phyloP scores from a whole-genome alignment of 2,113 vertebrate genomes.

The Sylvia atricapilla region DNA sequence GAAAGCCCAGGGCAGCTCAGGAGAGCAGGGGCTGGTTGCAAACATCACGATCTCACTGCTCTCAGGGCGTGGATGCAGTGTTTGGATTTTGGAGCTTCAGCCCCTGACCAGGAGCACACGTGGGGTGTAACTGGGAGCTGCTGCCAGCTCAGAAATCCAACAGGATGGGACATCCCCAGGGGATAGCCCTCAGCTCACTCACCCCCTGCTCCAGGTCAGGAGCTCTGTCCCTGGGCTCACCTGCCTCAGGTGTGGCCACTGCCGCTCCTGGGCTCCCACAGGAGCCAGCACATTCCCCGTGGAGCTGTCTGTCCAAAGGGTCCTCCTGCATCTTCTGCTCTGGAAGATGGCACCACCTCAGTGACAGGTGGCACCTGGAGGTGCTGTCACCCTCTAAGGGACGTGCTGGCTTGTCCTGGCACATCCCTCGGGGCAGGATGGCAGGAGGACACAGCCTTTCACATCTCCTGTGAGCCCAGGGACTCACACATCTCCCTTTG shows the following conservation, averaged over 20 bases:
- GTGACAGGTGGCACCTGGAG: neutral
- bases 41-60: rapidly evolving
- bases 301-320: neutral
- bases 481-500: neutral
- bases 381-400: neutral
- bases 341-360: neutral
- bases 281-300: neutral
- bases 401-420: neutral
- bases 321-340: neutral
- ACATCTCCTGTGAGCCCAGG: neutral
- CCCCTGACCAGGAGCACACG: neutral
- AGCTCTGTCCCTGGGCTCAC: neutral
- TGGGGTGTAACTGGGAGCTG: neutral
- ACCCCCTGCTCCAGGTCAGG: neutral
- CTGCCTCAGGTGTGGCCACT: neutral
- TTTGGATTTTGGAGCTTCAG: neutral
- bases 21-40: neutral
- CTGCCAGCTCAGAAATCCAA: neutral
- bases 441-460: neutral
- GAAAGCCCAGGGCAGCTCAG: neutral
- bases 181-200: no score
- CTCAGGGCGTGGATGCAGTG: rapidly evolving
- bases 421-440: rapidly evolving
- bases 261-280: neutral
- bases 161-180: neutral